Evolutionary conservation across 2,113 vertebrate species (phyloP), one percentile per base, ranked within the genome.

Genomic region (Elachura formosa): DNA sequence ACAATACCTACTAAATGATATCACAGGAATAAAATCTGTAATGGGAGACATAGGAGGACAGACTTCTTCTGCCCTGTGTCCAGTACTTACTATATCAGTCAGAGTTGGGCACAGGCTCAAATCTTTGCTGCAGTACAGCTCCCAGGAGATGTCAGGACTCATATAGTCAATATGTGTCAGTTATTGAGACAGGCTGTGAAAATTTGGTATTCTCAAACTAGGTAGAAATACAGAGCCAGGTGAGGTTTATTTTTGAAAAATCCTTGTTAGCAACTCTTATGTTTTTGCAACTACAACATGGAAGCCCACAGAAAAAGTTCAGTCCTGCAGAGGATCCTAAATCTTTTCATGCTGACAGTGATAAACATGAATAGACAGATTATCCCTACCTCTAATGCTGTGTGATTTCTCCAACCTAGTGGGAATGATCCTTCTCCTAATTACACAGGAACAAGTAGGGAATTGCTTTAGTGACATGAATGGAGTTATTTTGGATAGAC

Each of bases 371-470:
- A 67, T 58, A 91, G 74, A 67, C 62, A 91, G 74, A 92, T 93
- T 96, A 94, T 74, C 43, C 55, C 46, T 62, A 77, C 51, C 33
- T 40, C 3, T 4, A 58, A 87, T 24, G 78, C 46, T 87, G 95
- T 93, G 84, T 96, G 94, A 95, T 95, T 95, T 95, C 87, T 91
- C 63, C 87, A 74, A 67, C 59, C 28, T 67, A 77, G 67, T 95
- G 87, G 87, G 95, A 90, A 95, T 80, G 59, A 66, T 76, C 84
- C 67, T 85, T 84, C 82, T 83, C 75, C 85, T 95, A 96, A 95
- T 96, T 95, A 86, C 63, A 84, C 31, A 88, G 76, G 79, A 97
- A 91, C 93, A 96, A 90, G 93, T 80, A 97, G 56, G 29, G 93
- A 96, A 93, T 93, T 95, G 93, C 94, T 95, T 43, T 55, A 71